phyloP scores from a whole-genome alignment of 2,113 vertebrate genomes.

The Phaethornis superciliosus region DNA sequence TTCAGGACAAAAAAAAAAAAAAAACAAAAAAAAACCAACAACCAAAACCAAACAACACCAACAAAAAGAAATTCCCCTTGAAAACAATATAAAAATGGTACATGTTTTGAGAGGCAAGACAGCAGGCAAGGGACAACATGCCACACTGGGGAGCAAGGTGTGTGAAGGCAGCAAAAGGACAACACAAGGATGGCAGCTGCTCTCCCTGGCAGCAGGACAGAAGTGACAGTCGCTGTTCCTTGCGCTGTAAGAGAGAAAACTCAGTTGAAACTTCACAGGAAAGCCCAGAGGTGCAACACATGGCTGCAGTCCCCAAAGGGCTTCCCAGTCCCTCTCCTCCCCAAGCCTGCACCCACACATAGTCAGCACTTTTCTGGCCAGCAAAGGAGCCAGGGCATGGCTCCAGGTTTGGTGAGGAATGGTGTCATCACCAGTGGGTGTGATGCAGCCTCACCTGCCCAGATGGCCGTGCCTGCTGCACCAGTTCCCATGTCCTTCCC shows the following conservation, averaged over 20 bases:
- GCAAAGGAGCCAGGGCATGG: rapidly evolving
- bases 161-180: neutral
- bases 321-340: neutral
- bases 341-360: neutral
- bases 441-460: neutral
- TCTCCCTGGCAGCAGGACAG: neutral
- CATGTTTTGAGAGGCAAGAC: rapidly evolving
- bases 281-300: neutral
- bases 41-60: too few relatives aligned
- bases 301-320: neutral
- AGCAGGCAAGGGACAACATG: rapidly evolving
- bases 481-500: neutral
- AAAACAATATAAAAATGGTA: rapidly evolving
- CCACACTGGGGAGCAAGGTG: neutral
- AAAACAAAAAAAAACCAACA: too few relatives aligned
- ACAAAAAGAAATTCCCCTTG: neutral
- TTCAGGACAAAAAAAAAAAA: neutral
- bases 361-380: neutral
- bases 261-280: neutral
- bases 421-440: rapidly evolving
- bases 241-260: rapidly evolving
- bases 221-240: rapidly evolving
- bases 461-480: rapidly evolving
- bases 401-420: neutral
- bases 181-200: neutral